These are phyloP conservation scores for Margarornis squamiger DNA, from an alignment of 2,797 vertebrate species.

Conservation along the genomic window DNA sequence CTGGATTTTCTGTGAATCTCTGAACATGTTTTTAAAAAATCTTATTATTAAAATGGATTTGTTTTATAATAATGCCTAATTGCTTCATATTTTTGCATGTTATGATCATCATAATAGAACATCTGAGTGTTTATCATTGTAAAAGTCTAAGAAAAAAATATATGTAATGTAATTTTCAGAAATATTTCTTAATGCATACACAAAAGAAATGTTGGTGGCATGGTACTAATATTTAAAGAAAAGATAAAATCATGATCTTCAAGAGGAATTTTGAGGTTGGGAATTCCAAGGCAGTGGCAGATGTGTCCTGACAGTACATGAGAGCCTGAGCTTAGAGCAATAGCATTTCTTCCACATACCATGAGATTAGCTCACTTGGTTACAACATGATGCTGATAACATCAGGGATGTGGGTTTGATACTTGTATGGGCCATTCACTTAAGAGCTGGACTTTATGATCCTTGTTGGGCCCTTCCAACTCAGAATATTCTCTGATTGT, in stretches of 20 bases:
- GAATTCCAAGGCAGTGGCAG: background rate
- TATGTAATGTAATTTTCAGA: background rate
- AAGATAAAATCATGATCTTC: background rate
- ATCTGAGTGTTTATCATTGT: background rate
- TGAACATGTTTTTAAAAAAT: background rate
- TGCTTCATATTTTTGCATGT: background rate
- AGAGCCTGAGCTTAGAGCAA: rapidly evolving
- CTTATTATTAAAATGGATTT: background rate
- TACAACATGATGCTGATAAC: background rate
- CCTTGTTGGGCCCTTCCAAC: background rate
- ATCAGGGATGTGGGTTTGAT: background rate
- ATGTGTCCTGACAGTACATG: background rate
- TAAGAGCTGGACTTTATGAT: background rate
- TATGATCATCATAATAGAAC: background rate
- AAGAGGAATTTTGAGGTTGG: background rate
- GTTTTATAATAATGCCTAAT: background rate
- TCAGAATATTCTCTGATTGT: background rate
- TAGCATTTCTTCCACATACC: background rate
- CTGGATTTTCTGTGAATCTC: background rate
- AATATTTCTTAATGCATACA: background rate
- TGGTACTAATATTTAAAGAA: background rate
- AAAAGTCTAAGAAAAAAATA: background rate
- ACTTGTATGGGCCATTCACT: background rate
- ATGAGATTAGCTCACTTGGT: background rate
- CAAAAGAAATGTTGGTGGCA: background rate